Percentiles rank a stretch among this genome's conserved stretches.
Conservation (phyloP, 2,113 vertebrate genomes). For the Gracilinanus agilis region DNA sequence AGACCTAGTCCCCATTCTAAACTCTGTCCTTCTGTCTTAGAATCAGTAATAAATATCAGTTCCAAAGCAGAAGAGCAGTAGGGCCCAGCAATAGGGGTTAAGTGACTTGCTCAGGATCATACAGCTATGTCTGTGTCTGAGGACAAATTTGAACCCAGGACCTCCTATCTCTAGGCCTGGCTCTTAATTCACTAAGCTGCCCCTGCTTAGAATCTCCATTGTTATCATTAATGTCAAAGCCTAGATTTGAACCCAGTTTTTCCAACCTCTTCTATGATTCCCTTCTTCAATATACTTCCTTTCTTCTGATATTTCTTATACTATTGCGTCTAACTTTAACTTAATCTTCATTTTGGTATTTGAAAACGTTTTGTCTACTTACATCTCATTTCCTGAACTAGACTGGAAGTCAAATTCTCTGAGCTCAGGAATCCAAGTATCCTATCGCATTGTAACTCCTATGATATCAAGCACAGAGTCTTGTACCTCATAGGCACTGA, state of each 20-base stretch:
- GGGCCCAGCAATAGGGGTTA: no score
- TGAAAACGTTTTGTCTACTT: not conserved
- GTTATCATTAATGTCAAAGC: not conserved
- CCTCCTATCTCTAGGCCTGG: no score
- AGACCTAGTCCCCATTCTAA: not conserved
- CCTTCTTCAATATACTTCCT: not conserved
- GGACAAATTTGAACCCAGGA: no score
- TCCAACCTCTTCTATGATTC: not conserved
- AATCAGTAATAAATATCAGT: no score
- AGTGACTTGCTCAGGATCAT: no score
- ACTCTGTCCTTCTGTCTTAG: no score
- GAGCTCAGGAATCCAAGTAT: not conserved
- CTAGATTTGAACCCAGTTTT: not conserved
- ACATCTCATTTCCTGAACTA: not conserved
- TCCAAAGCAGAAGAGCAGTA: no score
- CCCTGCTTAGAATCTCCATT: no score
- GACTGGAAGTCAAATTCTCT: not conserved
- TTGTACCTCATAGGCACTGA: not conserved
- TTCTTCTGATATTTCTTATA: not conserved
- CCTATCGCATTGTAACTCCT: not conserved
- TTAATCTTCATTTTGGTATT: not conserved
- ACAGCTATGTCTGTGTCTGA: no score
- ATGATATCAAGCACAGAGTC: not conserved
- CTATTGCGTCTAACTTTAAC: not conserved
- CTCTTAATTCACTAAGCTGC: no score